Evolutionary conservation across 2,797 vertebrate species (phyloP).

Genomic region (Typhlichthys subterraneus): DNA sequence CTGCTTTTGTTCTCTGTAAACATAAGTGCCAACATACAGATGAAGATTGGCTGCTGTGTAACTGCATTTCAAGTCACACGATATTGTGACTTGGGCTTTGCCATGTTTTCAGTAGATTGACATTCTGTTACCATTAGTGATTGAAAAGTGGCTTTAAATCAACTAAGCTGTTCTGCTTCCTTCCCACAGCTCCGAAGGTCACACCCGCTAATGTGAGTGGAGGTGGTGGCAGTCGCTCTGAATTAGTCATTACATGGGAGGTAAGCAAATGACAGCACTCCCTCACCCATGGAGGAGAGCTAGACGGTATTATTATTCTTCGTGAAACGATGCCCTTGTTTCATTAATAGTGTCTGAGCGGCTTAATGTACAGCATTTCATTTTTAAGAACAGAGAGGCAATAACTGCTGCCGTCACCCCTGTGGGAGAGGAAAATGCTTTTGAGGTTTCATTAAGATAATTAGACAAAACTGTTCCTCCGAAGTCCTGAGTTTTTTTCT

Average conservation of each 20-base stretch:
- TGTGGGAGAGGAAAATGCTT: constrained; percentile 64
- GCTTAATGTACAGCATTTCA: constrained; percentile 73
- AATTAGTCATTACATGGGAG: constrained; percentile 99
- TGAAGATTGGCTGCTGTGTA: no score
- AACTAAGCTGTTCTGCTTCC: constrained; percentile 58
- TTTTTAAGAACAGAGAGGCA: constrained; percentile 72
- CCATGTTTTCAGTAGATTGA: constrained; percentile 8
- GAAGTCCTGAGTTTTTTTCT: constrained; percentile 41
- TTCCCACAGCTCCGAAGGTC: constrained; percentile 89
- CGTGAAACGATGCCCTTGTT: constrained; percentile 52
- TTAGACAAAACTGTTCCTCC: constrained; percentile 68
- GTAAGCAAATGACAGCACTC: constrained; percentile 75
- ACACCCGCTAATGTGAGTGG: constrained; percentile 95
- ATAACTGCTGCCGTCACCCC: constrained; percentile 73
- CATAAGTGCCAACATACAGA: no score
- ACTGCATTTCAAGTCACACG: no score
- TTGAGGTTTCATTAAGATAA: constrained; percentile 75
- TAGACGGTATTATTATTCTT: constrained; percentile 60
- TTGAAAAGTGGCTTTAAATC: constrained; percentile 21
- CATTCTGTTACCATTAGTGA: neutral
- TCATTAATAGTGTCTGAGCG: constrained; percentile 68
- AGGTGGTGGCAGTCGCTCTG: constrained; percentile 94
- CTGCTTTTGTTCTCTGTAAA: no score
- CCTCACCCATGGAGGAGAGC: constrained; percentile 50
- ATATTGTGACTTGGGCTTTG: neutral